Base-by-base conservation (phyloP, 2,113 vertebrate genomes). In the Phalacrocorax pelagicus region DNA sequence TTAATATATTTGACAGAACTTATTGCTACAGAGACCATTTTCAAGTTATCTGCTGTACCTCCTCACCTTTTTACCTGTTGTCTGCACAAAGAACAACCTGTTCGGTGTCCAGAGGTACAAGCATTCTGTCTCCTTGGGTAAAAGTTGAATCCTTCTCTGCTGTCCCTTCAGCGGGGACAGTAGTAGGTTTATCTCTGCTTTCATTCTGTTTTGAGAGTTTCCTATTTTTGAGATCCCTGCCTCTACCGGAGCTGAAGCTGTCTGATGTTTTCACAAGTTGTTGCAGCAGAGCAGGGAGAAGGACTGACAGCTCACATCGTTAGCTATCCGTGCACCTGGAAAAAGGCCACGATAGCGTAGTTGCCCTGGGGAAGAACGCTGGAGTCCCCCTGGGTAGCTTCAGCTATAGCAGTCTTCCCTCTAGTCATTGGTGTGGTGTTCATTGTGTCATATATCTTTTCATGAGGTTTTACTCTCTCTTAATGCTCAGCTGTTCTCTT, bases 331-430 rank as follows among this genome's bases (percentile, higher is more conserved):
- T 36, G 7, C 10, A 4, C 32, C 52, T 52, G 61, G 62, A 38
- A 38, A 21, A 59, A 67, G 46, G 61, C 52, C 70, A 21, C 17
- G 73, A 30, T 8, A 23, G 21, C 6, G 10, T 11, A 13, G 38
- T 29, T 3, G 0, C 10, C 13, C 52, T 0, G 2, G 16, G 62
- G 62, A 32, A 14, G 36, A 32, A 40, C 5, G 70, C 9, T 12
- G 42, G 40, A 1, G 4, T 21, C 8, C 40, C 14, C 40, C n/a
- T 29, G 18, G 47, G 36, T 62, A 42, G 11, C 42, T 49, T 32
- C 30, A 36, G 57, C 12, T 63, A 7, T 4, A 7, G 42, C 49
- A 26, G 42, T 36, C 36, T 17, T 24, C 34, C 34, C 57, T 49
- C 12, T 19, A 8, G 21, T 27, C 77, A 42, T 23, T 11, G 26